Evolutionary conservation across 2,113 vertebrate genomes (phyloP).

Genomic region (Peromyscus maniculatus): DNA sequence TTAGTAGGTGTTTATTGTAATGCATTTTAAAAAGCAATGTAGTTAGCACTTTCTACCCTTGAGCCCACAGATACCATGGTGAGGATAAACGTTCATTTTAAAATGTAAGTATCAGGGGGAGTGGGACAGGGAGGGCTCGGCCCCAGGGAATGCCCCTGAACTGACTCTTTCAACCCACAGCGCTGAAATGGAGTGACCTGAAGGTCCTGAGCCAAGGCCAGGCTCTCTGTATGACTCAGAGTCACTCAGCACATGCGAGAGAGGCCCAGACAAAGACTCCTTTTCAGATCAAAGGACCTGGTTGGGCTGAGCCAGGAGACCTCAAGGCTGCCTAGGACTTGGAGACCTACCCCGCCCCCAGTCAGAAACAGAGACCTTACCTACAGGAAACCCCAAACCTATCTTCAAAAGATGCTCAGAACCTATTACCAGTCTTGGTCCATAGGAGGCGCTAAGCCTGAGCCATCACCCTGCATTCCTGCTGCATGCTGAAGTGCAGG

Average conservation of each 20-base stretch:
- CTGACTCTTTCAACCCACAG: fast-evolving
- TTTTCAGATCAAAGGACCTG: neutral
- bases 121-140: fast-evolving
- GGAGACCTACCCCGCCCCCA: neutral
- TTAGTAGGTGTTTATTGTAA: neutral
- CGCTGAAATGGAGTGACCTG: neutral
- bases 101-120: neutral
- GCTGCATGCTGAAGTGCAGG: neutral
- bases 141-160: neutral
- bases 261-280: neutral
- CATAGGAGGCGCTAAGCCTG: neutral
- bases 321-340: neutral
- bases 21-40: neutral
- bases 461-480: neutral
- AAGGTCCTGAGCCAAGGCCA: neutral
- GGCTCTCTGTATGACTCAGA: neutral
- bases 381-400: neutral
- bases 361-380: neutral
- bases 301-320: neutral
- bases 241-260: neutral
- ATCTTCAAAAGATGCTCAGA: neutral
- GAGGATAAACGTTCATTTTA: neutral
- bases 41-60: neutral
- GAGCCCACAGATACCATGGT: neutral
- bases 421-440: neutral